Base-by-base conservation (phyloP, 2,797 vertebrate genomes). In the Gymnodraco acuticeps region DNA sequence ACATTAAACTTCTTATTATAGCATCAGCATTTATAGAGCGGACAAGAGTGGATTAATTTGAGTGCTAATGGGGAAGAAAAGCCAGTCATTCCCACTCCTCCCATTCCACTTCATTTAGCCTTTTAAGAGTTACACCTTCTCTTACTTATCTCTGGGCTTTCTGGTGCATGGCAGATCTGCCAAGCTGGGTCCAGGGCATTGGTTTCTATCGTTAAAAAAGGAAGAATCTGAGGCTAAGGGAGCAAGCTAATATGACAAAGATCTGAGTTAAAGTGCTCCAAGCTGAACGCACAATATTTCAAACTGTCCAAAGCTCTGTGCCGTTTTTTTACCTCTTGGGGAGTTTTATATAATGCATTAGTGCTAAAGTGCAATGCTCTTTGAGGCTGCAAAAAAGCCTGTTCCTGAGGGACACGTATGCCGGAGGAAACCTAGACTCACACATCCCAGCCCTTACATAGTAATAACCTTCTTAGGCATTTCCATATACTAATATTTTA, bases 1-100 rank as follows among this genome's bases (percentile, higher is more conserved):
- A 86, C 90, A 89, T 88, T 81, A 86, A 91, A 84, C 81, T 83
- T 86, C 92, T 87, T 90, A 91, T 89, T 90, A 93, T 93, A 93
- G 92, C 87, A 89, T 64, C 83, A 72, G 78, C 84, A 92, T 92
- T 91, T 83, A 87, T 83, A 80, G 80, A 77, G 83, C 84, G 84
- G 71, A 80, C 88, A 91, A 78, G 86, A 90, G 87, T 59, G 81
- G 83, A 89, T 91, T 91, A 86, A 91, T 91, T 65, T 73, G 78
- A 84, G 73, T 51, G 73, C 81, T 93, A 88, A 89, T 90, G 88
- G 82, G 64, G 81, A 83, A 85, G 76, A 90, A 88, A 27, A 83
- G 71, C 7, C 77, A 71, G 81, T 70, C 64, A 86, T 87, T 88
- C 63, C 73, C 67, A 68, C 75, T 73, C 50, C 69, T 70, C 66